Evolutionary conservation across 2,888 invertebrate species (phyloP).

Genomic region (Chrysolina americana): DNA sequence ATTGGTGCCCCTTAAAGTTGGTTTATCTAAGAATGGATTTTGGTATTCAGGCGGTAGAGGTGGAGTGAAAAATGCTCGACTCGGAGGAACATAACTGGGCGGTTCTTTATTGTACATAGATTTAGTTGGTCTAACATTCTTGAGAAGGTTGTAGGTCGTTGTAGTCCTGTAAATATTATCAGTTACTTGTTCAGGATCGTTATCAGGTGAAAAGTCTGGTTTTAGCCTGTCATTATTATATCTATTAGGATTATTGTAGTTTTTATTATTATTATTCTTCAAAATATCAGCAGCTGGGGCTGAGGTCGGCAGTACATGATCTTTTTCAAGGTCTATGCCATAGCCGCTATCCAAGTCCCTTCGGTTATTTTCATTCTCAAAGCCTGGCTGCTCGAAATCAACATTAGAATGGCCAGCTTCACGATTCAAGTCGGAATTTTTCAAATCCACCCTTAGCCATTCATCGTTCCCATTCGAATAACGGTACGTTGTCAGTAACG

Average conservation of each 20-base stretch:
- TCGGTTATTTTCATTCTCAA: constrained; percentile 57
- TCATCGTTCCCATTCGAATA: constrained; percentile 68
- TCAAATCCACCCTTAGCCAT: constrained; percentile 68
- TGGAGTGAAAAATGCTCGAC: constrained; percentile 83
- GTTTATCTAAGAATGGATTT: constrained; percentile 91
- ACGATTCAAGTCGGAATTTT: constrained; percentile 57
- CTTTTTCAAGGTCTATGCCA: constrained; percentile 80
- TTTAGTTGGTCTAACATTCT: constrained; percentile 75
- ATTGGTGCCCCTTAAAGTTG: constrained; percentile 80
- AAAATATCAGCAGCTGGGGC: constrained; percentile 85
- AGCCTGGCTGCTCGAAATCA: constrained; percentile 58
- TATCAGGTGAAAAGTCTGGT: constrained; percentile 61
- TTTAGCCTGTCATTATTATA: constrained; percentile 70
- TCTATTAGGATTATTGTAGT: constrained; percentile 81
- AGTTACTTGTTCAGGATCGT: constrained; percentile 61
- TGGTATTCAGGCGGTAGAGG: constrained; percentile 87
- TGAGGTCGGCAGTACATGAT: constrained; percentile 82
- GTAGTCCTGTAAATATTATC: constrained; percentile 66
- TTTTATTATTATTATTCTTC: constrained; percentile 83
- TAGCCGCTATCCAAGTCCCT: constrained; percentile 69
- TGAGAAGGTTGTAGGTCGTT: constrained; percentile 73
- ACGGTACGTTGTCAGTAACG: constrained; percentile 74
- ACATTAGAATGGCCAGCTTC: constrained; percentile 55
- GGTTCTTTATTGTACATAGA: constrained; percentile 78
- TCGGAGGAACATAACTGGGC: constrained; percentile 88